These are phyloP conservation scores for Dolichotis patagonum DNA, from an alignment of 2,113 vertebrate genomes.

Conservation along the genomic window DNA sequence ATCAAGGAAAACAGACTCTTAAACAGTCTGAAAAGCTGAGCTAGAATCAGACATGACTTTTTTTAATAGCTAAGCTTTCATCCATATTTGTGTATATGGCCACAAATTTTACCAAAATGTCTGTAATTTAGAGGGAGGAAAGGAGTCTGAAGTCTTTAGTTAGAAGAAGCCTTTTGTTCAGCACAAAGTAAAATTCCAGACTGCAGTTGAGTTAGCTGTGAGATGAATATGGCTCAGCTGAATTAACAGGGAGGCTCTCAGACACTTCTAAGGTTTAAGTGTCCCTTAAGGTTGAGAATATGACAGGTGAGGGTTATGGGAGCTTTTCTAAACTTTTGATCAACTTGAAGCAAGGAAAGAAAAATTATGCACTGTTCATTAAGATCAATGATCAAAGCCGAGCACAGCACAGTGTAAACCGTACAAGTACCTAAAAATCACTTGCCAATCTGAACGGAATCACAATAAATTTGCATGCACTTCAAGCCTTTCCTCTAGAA, in stretches of 20 bases:
- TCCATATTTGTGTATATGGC: slow-evolving; percentile 12
- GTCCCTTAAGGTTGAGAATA: not conserved
- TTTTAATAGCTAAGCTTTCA: slow-evolving; percentile 44
- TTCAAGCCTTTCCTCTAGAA: slow-evolving; percentile 23
- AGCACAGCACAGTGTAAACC: not conserved
- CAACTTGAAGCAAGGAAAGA: slow-evolving; percentile 46
- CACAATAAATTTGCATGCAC: not conserved
- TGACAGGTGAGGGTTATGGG: not conserved
- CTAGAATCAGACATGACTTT: slow-evolving; percentile 13
- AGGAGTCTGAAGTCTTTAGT: not conserved
- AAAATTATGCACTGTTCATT: slow-evolving; percentile 46
- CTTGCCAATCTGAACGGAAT: not conserved
- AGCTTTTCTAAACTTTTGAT: slow-evolving; percentile 39
- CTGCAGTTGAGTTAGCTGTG: slow-evolving; percentile 42
- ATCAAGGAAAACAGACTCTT: slow-evolving; percentile 39
- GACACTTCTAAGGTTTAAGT: not conserved
- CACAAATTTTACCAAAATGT: slow-evolving; percentile 29
- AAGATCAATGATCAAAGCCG: slow-evolving; percentile 35
- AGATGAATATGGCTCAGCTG: slow-evolving; percentile 53
- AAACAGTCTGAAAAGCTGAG: slow-evolving; percentile 2
- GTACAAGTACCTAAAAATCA: not conserved
- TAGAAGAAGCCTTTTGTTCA: not conserved
- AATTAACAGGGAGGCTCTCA: slow-evolving; percentile 36
- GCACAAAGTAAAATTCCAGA: slow-evolving; percentile 48
- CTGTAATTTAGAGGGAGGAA: not conserved